phyloP scores from a whole-genome alignment of 2,797 vertebrate species.

The Lithobates sylvaticus region DNA sequence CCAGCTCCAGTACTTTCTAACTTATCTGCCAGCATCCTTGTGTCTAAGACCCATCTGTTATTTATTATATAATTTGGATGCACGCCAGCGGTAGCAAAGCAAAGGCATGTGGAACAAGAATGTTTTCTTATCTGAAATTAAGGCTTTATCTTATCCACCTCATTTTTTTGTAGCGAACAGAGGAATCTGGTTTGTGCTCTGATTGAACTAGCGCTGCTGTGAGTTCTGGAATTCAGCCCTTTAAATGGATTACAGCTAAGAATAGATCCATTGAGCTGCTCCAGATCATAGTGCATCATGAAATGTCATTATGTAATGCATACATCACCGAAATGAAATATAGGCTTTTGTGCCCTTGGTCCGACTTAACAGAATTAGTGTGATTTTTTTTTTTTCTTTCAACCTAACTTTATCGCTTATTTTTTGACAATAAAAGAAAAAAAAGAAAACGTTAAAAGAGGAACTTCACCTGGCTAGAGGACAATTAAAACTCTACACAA shows the following conservation, averaged over 20 bases:
- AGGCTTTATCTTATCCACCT: conserved; percentile 64
- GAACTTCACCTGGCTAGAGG: too few relatives aligned
- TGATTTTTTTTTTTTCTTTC: not conserved
- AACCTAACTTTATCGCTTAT: too few relatives aligned
- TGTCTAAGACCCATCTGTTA: conserved; percentile 36
- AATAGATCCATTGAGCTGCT: conserved; percentile 68
- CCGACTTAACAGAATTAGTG: not conserved
- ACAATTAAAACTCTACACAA: too few relatives aligned
- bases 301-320: conserved; percentile 38
- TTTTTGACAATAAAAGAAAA: not conserved
- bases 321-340: conserved; percentile 4
- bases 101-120: conserved; percentile 28
- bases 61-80: conserved; percentile 63
- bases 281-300: conserved; percentile 19
- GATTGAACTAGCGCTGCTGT: conserved; percentile 67
- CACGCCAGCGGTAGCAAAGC: conserved; percentile 32
- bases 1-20: conserved; percentile 41
- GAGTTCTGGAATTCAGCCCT: conserved; percentile 71
- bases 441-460: not conserved
- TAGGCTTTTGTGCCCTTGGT: not conserved
- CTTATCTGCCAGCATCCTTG: conserved; percentile 22
- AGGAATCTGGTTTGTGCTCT: conserved; percentile 57
- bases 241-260: conserved; percentile 75
- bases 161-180: conserved; percentile 49
- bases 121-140: conserved; percentile 59